phyloP scores from a whole-genome alignment of 1,140 invertebrate genomes.

The Heliothis virescens region DNA sequence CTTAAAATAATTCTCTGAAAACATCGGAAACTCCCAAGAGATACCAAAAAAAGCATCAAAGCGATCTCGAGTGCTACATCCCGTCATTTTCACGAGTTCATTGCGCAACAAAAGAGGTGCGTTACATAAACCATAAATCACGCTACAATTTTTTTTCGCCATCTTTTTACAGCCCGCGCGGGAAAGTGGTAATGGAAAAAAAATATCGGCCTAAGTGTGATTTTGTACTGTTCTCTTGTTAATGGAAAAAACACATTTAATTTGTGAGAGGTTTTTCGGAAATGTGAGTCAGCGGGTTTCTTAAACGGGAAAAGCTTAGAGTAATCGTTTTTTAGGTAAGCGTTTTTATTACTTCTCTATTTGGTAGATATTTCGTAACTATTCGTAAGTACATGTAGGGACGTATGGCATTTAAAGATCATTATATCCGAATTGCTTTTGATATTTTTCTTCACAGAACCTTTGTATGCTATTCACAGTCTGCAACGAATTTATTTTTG shows the following conservation, averaged over 20 bases:
- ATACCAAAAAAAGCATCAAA: slow-evolving; percentile 28
- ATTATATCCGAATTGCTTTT: neutral
- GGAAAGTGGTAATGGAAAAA: slow-evolving; percentile 24
- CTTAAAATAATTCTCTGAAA: neutral
- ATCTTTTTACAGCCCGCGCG: slow-evolving; percentile 26
- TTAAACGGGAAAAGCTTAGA: neutral
- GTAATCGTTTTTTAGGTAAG: neutral
- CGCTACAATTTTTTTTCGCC: slow-evolving; percentile 24
- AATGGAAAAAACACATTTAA: slow-evolving; percentile 23
- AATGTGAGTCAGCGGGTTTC: slow-evolving; percentile 21
- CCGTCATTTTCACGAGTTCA: slow-evolving; percentile 38
- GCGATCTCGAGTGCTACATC: slow-evolving; percentile 21
- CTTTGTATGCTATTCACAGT: neutral
- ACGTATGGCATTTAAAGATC: neutral
- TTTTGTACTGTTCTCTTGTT: slow-evolving; percentile 24
- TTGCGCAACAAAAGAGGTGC: slow-evolving; percentile 33
- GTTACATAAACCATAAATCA: slow-evolving; percentile 43
- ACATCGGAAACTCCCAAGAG: neutral
- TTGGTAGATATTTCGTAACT: neutral
- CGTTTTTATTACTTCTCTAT: neutral
- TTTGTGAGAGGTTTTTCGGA: slow-evolving; percentile 10
- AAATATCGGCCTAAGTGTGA: slow-evolving; percentile 11
- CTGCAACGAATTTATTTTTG: slow-evolving; percentile 6
- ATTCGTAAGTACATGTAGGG: neutral
- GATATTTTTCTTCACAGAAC: neutral